phyloP scores from a whole-genome alignment of 1,140 invertebrate species.

The Sinella curviseta region DNA sequence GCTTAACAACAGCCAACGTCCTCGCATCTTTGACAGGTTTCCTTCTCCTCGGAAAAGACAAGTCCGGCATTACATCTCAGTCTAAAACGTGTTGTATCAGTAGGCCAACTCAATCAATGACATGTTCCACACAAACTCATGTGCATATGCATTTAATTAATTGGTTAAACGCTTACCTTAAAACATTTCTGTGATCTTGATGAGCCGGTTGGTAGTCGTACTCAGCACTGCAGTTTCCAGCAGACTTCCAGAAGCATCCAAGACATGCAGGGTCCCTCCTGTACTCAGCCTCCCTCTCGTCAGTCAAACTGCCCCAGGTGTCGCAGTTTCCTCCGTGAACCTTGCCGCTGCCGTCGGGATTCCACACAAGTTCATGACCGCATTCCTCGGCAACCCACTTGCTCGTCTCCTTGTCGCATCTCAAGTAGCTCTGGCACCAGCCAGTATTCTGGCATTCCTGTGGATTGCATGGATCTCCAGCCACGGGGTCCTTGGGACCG shows the following conservation, averaged over 20 bases:
- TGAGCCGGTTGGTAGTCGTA: not conserved
- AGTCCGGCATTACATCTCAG: not conserved
- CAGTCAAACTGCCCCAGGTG: not conserved
- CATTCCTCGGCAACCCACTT: not conserved
- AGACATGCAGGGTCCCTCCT: constrained; percentile 2
- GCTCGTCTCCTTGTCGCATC: not conserved
- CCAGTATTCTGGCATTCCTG: not conserved
- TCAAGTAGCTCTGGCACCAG: not conserved
- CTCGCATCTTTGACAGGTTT: constrained; percentile 9
- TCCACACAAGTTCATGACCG: not conserved
- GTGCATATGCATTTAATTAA: no score
- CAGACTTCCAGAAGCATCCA: not conserved
- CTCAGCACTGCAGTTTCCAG: not conserved
- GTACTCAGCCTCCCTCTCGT: not conserved
- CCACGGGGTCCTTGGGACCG: not conserved
- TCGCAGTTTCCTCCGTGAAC: constrained; percentile 17
- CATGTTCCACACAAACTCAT: no score
- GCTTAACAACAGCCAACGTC: no score
- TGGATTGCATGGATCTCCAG: not conserved
- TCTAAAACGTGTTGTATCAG: not conserved
- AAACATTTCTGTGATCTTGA: not conserved
- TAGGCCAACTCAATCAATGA: no score
- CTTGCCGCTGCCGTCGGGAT: not conserved
- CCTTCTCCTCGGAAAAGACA: not conserved
- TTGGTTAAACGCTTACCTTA: not conserved